These are phyloP conservation scores for Tautogolabrus adspersus DNA, from an alignment of 2,113 vertebrate genomes.

Conservation along the genomic window DNA sequence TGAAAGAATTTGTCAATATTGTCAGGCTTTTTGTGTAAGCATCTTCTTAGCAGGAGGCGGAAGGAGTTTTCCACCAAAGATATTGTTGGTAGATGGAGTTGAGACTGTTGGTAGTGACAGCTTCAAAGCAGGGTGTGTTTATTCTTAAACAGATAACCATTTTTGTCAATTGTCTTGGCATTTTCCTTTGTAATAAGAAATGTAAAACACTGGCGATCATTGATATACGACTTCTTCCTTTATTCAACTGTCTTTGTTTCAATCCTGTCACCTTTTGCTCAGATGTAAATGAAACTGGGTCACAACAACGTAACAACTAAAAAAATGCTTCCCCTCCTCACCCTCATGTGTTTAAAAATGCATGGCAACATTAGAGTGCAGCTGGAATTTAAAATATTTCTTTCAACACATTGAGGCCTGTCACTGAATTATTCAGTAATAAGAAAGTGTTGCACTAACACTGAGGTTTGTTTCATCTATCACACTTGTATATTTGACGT, in stretches of 20 bases:
- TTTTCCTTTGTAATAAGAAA: background rate
- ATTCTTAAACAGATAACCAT: background rate
- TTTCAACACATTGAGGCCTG: background rate
- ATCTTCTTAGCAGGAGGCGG: background rate
- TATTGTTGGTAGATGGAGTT: background rate
- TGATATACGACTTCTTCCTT: background rate
- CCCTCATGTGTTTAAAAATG: background rate
- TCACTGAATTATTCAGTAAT: background rate
- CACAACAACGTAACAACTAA: background rate
- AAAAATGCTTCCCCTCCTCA: background rate
- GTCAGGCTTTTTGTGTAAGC: background rate
- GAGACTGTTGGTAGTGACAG: background rate
- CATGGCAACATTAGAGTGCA: background rate
- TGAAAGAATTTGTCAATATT: constrained; percentile 15
- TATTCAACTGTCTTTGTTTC: background rate
- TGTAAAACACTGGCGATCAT: background rate
- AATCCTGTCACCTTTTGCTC: background rate
- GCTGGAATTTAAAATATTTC: background rate
- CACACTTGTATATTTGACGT: background rate
- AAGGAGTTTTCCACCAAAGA: background rate
- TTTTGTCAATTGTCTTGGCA: background rate
- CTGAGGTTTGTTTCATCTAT: background rate
- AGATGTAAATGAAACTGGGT: background rate
- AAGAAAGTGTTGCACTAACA: background rate
- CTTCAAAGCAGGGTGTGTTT: background rate